These are phyloP conservation scores for Antennarius striatus DNA, from an alignment of 2,113 vertebrate genomes.

Conservation along the genomic window DNA sequence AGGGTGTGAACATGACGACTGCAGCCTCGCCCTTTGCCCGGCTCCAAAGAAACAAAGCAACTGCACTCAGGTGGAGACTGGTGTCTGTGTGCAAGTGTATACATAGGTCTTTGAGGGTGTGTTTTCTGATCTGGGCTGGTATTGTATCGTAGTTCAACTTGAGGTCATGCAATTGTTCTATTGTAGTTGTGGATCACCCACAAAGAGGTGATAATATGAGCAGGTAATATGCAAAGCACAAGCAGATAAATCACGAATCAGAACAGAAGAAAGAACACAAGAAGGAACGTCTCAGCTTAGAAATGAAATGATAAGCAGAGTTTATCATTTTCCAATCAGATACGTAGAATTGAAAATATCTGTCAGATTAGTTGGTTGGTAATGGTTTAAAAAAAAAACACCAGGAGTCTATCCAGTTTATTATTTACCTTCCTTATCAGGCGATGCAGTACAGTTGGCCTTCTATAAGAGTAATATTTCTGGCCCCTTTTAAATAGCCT, in stretches of 20 bases:
- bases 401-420: not conserved
- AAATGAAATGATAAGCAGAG: not conserved
- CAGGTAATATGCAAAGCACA: slow-evolving; percentile 24
- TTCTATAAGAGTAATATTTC: no score
- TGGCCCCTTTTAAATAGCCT: no score
- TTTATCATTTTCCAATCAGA: slow-evolving; percentile 8
- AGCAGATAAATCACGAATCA: slow-evolving; percentile 19
- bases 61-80: slow-evolving; percentile 45
- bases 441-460: no score
- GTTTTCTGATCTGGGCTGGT: slow-evolving; percentile 60
- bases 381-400: slow-evolving; percentile 1
- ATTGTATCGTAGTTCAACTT: slow-evolving; percentile 64
- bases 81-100: slow-evolving; percentile 13
- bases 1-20: slow-evolving; percentile 68
- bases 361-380: not conserved
- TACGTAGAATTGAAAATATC: not conserved
- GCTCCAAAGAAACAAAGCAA: slow-evolving; percentile 65
- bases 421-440: not conserved
- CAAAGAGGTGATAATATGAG: slow-evolving; percentile 28
- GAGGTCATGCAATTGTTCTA: slow-evolving; percentile 60
- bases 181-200: slow-evolving; percentile 37
- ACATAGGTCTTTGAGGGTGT: slow-evolving; percentile 36
- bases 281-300: not conserved
- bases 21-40: slow-evolving; percentile 52
- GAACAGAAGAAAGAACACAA: slow-evolving; percentile 12